A percentile compares a stretch with the other conserved stretches of the same genome.
Evolutionary conservation across 2,888 invertebrate species (phyloP).

Genomic region (Pharmacophagus antenor): DNA sequence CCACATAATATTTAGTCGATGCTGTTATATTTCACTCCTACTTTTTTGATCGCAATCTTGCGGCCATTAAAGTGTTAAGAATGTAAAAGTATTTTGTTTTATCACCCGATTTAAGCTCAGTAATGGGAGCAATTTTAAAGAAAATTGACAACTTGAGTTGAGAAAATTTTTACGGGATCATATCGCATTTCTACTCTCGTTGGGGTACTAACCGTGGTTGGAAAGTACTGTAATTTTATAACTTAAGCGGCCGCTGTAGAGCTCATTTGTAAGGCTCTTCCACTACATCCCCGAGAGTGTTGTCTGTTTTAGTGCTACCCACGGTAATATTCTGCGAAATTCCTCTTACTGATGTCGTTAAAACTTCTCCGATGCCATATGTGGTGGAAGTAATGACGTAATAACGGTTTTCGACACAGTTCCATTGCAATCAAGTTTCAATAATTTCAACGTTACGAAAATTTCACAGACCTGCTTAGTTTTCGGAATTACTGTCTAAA

Average conservation of each 20-base stretch:
- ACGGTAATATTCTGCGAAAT: conserved; percentile 21
- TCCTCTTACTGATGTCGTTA: conserved; percentile 17
- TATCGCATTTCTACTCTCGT: conserved; percentile 22
- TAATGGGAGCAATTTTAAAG: conserved; percentile 7
- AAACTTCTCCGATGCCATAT: conserved; percentile 16
- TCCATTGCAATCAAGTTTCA: neutral
- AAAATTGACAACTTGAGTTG: conserved; percentile 11
- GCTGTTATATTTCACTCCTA: too few relatives aligned
- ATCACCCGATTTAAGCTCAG: neutral
- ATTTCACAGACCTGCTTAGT: neutral
- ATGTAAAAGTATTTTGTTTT: too few relatives aligned
- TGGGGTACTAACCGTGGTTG: conserved; percentile 15
- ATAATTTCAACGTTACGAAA: neutral
- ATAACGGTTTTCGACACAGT: conserved; percentile 1
- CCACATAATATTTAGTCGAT: too few relatives aligned
- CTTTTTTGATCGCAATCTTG: too few relatives aligned
- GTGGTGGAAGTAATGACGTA: conserved; percentile 10
- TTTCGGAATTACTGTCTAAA: too few relatives aligned
- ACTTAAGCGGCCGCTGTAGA: conserved; percentile 20
- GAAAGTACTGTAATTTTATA: conserved; percentile 27
- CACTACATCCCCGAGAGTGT: conserved; percentile 28
- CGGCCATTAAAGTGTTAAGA: too few relatives aligned
- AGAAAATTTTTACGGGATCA: conserved; percentile 19
- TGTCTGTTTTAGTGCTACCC: conserved; percentile 25
- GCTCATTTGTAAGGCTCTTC: conserved; percentile 26